Evolutionary conservation across 2,113 vertebrate species (phyloP).

Genomic region (Seriola quinqueradiata): DNA sequence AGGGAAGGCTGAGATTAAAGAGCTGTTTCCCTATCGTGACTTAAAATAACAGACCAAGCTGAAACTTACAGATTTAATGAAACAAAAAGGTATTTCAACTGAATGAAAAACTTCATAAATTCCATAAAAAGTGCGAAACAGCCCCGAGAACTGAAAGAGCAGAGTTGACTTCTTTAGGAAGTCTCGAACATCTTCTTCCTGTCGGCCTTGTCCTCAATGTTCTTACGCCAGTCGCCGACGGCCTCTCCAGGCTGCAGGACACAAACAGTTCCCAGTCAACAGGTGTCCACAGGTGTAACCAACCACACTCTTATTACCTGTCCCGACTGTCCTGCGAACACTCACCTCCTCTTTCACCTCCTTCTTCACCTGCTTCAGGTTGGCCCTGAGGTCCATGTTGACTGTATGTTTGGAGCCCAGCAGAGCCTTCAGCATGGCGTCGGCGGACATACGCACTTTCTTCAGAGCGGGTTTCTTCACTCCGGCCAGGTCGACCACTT

Average conservation of each 20-base stretch:
- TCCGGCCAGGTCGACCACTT: constrained; percentile 93
- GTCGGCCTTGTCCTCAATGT: constrained; percentile 73
- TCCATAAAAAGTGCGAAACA: constrained; percentile 59
- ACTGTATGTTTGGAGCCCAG: constrained; percentile 98
- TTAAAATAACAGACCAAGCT: constrained; percentile 53
- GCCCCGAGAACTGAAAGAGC: constrained; percentile 27
- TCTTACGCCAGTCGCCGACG: constrained; percentile 72
- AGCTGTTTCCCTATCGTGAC: not conserved
- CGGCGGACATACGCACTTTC: constrained; percentile 95
- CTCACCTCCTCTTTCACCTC: constrained; percentile 94
- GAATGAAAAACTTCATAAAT: constrained; percentile 51
- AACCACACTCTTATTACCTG: not conserved
- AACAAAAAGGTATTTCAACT: constrained; percentile 54
- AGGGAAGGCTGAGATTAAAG: not conserved
- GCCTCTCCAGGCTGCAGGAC: constrained; percentile 48
- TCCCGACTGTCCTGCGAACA: not conserved
- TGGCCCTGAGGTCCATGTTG: constrained; percentile 95
- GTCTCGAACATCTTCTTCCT: constrained; percentile 84
- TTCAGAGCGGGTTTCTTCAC: constrained; percentile 94
- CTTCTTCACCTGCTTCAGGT: constrained; percentile 98
- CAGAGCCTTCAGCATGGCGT: constrained; percentile 94
- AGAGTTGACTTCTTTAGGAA: constrained; percentile 41
- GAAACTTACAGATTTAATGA: constrained; percentile 67
- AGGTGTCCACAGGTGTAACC: not conserved
- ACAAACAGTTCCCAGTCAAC: constrained; percentile 25